Conservation (phyloP, 92 coral and sea anemone genomes). For the Plumapathes pennacea region DNA sequence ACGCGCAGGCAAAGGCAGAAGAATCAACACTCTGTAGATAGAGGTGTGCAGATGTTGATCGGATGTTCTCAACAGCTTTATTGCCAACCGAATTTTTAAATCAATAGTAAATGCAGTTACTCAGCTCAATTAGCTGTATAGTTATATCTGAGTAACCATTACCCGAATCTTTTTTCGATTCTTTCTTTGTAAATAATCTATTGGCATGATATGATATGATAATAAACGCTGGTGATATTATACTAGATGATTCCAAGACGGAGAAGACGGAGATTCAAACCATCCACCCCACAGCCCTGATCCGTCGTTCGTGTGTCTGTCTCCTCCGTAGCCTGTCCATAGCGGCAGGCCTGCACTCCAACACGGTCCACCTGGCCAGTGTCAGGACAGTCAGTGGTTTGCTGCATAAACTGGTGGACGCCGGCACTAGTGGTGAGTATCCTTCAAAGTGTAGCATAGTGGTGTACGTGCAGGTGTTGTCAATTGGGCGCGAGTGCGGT, state of each 20-base stretch:
- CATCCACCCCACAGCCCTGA: slow-evolving; percentile 87
- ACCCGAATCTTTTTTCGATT: no score
- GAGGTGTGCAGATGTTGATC: no score
- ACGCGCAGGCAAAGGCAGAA: no score
- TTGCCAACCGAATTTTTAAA: no score
- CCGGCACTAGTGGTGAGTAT: slow-evolving; percentile 71
- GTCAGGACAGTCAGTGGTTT: slow-evolving; percentile 87
- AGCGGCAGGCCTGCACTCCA: slow-evolving; percentile 89
- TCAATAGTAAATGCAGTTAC: no score
- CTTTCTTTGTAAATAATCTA: no score
- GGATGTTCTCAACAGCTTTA: no score
- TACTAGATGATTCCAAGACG: slow-evolving; percentile 86
- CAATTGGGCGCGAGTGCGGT: not conserved
- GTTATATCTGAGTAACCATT: no score
- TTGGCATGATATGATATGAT: no score
- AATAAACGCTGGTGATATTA: no score
- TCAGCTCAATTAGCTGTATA: no score
- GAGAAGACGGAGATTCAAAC: slow-evolving; percentile 86
- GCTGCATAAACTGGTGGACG: slow-evolving; percentile 70
- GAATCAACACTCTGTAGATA: no score
- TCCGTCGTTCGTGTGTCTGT: slow-evolving; percentile 89
- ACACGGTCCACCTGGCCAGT: slow-evolving; percentile 64
- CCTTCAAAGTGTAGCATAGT: not conserved
- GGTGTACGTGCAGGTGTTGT: not conserved
- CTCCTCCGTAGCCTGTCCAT: slow-evolving; percentile 81